These are phyloP conservation scores for Noctilio leporinus DNA, from an alignment of 2,113 vertebrate species.

Conservation along the genomic window DNA sequence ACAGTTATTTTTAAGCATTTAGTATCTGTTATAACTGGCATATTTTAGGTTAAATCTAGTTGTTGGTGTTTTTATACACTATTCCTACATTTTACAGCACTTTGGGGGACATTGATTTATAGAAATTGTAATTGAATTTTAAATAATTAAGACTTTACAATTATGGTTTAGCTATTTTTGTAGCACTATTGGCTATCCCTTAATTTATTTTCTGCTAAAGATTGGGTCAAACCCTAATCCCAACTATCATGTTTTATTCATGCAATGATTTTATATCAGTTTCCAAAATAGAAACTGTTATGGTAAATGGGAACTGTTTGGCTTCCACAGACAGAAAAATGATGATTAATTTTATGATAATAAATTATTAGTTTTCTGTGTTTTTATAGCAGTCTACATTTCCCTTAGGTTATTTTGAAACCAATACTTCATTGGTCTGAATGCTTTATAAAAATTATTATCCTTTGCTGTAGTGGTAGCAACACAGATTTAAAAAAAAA, in stretches of 20 bases:
- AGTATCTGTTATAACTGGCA: not conserved
- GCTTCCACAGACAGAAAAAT: not conserved
- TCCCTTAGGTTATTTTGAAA: constrained; percentile 11
- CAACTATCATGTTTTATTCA: not conserved
- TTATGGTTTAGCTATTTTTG: not conserved
- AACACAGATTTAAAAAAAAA: not conserved
- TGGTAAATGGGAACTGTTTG: not conserved
- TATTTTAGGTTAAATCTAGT: constrained; percentile 8
- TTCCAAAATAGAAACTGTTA: not conserved
- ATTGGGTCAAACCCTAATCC: not conserved
- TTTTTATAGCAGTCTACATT: not conserved
- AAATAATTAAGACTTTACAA: not conserved
- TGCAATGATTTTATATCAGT: not conserved
- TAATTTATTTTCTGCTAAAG: not conserved
- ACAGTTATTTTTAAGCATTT: not conserved
- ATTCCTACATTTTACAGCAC: not conserved
- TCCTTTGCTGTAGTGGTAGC: not conserved
- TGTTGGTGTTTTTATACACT: not conserved
- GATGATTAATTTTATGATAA: not conserved
- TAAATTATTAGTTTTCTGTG: not conserved
- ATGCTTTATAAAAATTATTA: not conserved
- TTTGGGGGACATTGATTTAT: not conserved
- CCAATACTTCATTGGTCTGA: not conserved
- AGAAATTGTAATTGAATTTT: not conserved
- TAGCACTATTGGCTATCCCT: not conserved